A percentile compares a stretch with the other conserved stretches of the same genome.
Evolutionary conservation across 2,113 vertebrate genomes (phyloP).

Genomic region (Chloroceryle aenea): DNA sequence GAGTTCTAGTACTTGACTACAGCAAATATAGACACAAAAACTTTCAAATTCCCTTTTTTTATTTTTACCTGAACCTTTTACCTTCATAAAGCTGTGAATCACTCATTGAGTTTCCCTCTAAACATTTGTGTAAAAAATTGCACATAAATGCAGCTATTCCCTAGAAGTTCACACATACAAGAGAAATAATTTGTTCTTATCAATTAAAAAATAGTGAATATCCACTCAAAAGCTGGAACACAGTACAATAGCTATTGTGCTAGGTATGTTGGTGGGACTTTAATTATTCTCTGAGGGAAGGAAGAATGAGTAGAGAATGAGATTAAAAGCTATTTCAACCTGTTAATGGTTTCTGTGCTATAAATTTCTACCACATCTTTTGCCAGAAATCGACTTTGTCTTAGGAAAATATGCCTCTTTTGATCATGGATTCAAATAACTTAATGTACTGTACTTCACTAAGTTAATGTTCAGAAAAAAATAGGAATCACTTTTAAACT

Average conservation of each 20-base stretch:
- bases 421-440: constrained; percentile 1
- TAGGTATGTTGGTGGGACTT: neutral
- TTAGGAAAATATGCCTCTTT: constrained; percentile 2
- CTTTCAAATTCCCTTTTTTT: neutral
- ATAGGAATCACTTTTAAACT: neutral
- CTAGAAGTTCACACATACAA: neutral
- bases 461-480: constrained; percentile 6
- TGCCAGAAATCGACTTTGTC: constrained; percentile 18
- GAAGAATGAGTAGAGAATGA: neutral
- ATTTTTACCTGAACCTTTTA: neutral
- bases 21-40: neutral
- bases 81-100: neutral
- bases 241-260: neutral
- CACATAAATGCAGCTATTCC: neutral
- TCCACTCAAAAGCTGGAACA: neutral
- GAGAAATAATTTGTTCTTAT: neutral
- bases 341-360: neutral
- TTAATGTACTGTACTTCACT: neutral
- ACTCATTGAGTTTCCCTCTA: neutral
- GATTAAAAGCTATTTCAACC: constrained; percentile 16
- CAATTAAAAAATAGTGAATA: neutral
- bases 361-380: constrained; percentile 10
- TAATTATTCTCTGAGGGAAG: constrained; percentile 7
- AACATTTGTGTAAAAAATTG: neutral
- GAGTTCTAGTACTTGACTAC: neutral